Evolutionary conservation across 2,888 invertebrate species (phyloP), one percentile per base, ranked within the genome.

Genomic region (Limnephilus marmoratus): DNA sequence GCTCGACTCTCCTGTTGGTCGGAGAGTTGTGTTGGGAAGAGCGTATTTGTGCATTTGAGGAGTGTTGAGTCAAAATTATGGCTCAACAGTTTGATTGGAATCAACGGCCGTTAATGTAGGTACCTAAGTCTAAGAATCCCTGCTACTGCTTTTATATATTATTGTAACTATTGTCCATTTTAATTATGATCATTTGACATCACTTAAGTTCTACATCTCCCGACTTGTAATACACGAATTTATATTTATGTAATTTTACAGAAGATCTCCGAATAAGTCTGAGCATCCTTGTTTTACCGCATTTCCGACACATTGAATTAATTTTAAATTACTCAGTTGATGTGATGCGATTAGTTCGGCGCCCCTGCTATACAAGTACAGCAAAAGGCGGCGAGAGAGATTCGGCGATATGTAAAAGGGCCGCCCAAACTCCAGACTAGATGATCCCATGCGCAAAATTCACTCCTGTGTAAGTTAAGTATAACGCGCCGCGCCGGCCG

Each of bases 371-470:
- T n/a, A 7, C 68, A n/a, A 68, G 24, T 2, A 68, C 18, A n/a
- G 89, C 89, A 37, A 81, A 15, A 41, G 41, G 41, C 88, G 53
- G 53, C 53, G 53, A 68, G 88, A 31, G 68, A 15, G 41, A 13
- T 85, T 11, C 3, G 41, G 0, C 45, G 12, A 49, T 15, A 49
- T 49, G 49, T 49, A 9, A n/a, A 86, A 29, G 45, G 45, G 85
- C 85, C 85, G 45, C 45, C 85, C 85, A 29, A 37, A 41, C 31
- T 31, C 29, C 41, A 53, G 31, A 34, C 41, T 15, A 45, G 91
- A 83, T 90, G 82, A 91, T 53, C 85, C 90, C 92, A 92, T 91
- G 92, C 92, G 92, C 29, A 53, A 92, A 92, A 83, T 92, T 81
- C 85, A 90, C 53, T 88, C 85, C 85, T 90, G 91, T 92, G 88